Evolutionary conservation across 2,888 invertebrate genomes (phyloP).

Genomic region (Noctuana brunneofusca): DNA sequence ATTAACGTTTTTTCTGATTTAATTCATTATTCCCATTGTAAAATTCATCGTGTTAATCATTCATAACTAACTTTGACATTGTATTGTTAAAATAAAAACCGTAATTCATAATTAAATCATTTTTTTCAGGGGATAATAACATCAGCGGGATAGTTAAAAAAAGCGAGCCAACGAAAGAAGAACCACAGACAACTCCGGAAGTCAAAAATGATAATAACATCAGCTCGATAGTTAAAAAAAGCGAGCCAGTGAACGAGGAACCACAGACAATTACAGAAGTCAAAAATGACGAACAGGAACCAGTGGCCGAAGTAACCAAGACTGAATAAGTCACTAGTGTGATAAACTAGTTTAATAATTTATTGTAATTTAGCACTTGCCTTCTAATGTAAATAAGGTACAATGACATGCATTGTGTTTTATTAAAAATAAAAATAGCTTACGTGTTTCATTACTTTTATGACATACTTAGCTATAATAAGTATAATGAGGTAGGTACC

Average conservation of each 20-base stretch:
- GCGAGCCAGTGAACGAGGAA: constrained; percentile 28
- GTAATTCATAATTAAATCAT: not conserved
- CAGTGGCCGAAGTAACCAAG: constrained; percentile 53
- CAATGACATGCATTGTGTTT: constrained; percentile 21
- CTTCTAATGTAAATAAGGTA: constrained; percentile 38
- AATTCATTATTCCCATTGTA: not conserved
- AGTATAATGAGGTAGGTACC: no score
- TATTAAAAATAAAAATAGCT: constrained; percentile 19
- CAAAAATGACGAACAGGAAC: constrained; percentile 45
- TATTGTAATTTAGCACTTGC: constrained; percentile 37
- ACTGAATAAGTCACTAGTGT: constrained; percentile 58
- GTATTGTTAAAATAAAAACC: not conserved
- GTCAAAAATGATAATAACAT: constrained; percentile 43
- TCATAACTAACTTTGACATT: not conserved
- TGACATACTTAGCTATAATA: no score
- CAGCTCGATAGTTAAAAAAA: constrained; percentile 49
- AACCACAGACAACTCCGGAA: constrained; percentile 19
- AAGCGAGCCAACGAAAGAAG: constrained; percentile 26
- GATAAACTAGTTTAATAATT: constrained; percentile 39
- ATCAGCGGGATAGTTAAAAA: constrained; percentile 47
- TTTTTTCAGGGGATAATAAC: constrained; percentile 63
- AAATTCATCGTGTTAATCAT: not conserved
- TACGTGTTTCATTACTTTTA: not conserved
- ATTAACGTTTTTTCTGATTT: not conserved
- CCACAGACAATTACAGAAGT: constrained; percentile 21